Evolutionary conservation across 2,797 vertebrate species (phyloP).

Genomic region (Alcedo atthis): DNA sequence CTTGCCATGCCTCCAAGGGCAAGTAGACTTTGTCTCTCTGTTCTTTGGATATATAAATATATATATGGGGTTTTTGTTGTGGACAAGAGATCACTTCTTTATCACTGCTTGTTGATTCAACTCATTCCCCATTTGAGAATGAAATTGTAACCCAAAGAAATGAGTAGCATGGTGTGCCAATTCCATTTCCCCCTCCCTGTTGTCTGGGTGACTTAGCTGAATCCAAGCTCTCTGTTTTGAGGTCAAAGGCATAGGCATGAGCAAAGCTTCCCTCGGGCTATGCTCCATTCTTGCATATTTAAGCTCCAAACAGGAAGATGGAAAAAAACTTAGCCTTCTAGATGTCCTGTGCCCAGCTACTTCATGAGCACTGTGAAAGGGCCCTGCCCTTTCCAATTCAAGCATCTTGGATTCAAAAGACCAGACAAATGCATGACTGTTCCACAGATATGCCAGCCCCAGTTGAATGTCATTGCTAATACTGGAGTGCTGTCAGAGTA

Average conservation of each 20-base stretch:
- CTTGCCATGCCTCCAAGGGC: not conserved
- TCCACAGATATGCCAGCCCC: constrained; percentile 33
- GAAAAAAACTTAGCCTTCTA: constrained; percentile 3
- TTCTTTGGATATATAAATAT: not conserved
- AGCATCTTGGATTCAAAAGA: constrained; percentile 33
- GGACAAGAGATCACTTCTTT: not conserved
- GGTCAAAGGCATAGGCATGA: constrained; percentile 4
- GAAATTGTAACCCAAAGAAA: constrained; percentile 3
- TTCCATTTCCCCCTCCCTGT: not conserved
- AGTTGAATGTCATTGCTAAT: constrained; percentile 47
- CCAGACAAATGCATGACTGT: constrained; percentile 56
- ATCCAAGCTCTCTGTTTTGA: not conserved
- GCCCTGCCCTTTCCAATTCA: constrained; percentile 47
- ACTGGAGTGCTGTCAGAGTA: constrained; percentile 52
- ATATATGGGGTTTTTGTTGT: not conserved
- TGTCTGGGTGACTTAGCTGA: constrained; percentile 20
- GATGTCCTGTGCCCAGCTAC: not conserved
- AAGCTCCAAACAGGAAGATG: not conserved
- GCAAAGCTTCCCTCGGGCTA: constrained; percentile 15
- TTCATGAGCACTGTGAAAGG: not conserved
- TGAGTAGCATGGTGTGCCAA: not conserved
- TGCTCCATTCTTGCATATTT: not conserved
- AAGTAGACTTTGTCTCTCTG: not conserved
- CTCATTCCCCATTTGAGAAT: not conserved
- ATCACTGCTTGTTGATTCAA: not conserved